Evolutionary conservation across 30 jellyfish, hydroid and myxozoan species (phyloP).

Genomic region (Aurelia coerulea): DNA sequence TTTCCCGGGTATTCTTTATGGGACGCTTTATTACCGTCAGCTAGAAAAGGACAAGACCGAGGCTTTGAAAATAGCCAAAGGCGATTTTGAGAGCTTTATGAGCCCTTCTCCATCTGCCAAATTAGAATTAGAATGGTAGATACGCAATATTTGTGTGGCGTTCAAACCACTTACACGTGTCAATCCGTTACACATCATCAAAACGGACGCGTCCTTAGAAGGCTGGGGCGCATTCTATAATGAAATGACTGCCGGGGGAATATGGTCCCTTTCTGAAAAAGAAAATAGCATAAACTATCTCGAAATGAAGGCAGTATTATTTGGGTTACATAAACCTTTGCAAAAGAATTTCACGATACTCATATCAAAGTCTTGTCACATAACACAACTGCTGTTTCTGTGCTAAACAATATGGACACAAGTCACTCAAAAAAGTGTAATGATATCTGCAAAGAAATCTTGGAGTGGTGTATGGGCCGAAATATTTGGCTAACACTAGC

Average conservation of each 20-base stretch:
- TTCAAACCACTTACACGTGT: not conserved
- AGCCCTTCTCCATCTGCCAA: no score
- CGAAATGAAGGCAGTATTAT: slow-evolving; percentile 19
- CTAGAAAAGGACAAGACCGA: not conserved
- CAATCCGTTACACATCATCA: not conserved
- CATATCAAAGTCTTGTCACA: slow-evolving; percentile 20
- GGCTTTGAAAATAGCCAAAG: not conserved
- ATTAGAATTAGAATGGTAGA: slow-evolving; percentile 11
- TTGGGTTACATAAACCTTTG: slow-evolving; percentile 8
- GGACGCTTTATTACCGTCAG: not conserved
- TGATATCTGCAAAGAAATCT: slow-evolving; percentile 15
- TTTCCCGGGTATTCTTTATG: not conserved
- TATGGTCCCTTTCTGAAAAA: not conserved
- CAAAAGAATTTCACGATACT: not conserved
- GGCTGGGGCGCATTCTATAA: slow-evolving; percentile 35
- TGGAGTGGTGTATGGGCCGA: not conserved
- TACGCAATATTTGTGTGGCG: not conserved
- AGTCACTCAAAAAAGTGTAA: slow-evolving; percentile 8
- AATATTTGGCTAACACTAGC: slow-evolving; percentile 24
- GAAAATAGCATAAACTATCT: slow-evolving; percentile 1
- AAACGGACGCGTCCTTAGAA: slow-evolving; percentile 17
- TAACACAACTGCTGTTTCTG: slow-evolving; percentile 2
- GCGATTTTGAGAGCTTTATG: no score
- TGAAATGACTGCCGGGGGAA: not conserved
- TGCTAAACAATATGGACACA: slow-evolving; percentile 13